These are phyloP conservation scores for Puntigrus tetrazona DNA, from an alignment of 2,113 vertebrate genomes.

Conservation along the genomic window DNA sequence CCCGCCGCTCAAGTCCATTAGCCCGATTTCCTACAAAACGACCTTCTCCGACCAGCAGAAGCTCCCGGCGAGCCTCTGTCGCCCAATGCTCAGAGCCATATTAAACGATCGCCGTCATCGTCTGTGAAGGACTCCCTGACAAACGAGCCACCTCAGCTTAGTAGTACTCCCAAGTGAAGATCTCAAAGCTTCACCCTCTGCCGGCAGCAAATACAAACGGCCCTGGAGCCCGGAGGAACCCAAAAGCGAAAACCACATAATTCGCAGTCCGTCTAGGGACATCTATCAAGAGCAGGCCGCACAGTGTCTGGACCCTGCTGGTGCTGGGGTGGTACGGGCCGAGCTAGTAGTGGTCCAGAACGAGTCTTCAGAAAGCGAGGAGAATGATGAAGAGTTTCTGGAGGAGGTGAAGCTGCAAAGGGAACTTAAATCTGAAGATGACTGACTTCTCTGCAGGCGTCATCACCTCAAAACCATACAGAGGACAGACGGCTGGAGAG, in stretches of 20 bases:
- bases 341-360: slow-evolving; percentile 80
- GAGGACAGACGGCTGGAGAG: slow-evolving; percentile 48
- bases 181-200: slow-evolving; percentile 47
- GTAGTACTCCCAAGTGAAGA: slow-evolving; percentile 64
- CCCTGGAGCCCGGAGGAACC: slow-evolving; percentile 55
- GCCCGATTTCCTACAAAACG: slow-evolving; percentile 46
- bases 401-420: slow-evolving; percentile 58
- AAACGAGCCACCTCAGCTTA: slow-evolving; percentile 57
- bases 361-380: slow-evolving; percentile 82
- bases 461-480: slow-evolving; percentile 23
- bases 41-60: slow-evolving; percentile 34
- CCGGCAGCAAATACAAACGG: slow-evolving; percentile 57
- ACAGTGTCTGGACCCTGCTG: slow-evolving; percentile 54
- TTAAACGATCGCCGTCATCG: slow-evolving; percentile 63
- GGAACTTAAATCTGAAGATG: slow-evolving; percentile 59
- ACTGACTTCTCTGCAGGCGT: slow-evolving; percentile 1
- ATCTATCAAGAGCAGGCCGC: slow-evolving; percentile 55
- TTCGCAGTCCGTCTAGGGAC: slow-evolving; percentile 50
- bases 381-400: slow-evolving; percentile 65
- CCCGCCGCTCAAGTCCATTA: slow-evolving; percentile 54
- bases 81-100: slow-evolving; percentile 49
- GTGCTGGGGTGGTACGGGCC: slow-evolving; percentile 69
- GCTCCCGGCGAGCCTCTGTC: slow-evolving; percentile 58
- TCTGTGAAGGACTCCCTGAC: slow-evolving; percentile 59
- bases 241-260: slow-evolving; percentile 54